Base-by-base conservation (phyloP, 2,113 vertebrate genomes). In the Strigops habroptila region DNA sequence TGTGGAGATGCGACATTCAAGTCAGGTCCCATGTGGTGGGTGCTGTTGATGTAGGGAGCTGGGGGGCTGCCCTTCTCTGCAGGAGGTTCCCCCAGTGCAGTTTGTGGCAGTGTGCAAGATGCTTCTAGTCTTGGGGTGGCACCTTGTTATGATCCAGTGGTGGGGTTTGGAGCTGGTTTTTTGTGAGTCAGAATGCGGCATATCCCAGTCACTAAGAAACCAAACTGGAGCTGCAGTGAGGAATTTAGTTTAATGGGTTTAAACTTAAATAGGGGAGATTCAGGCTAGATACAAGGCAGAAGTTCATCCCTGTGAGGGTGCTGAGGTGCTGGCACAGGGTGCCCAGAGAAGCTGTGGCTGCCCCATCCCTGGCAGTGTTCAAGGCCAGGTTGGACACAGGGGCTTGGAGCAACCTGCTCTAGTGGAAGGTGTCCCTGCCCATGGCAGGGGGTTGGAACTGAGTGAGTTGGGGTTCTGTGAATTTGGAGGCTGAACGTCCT, bases 11-110 rank as follows among this genome's bases (percentile, higher is more conserved):
- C 0, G 2, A 11, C 10, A 14, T 4, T 43, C 62, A 27, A 0
- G 0, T 5, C 3, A 0, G 17, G 39, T 18, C 14, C 22, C 16
- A 5, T 0, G 0, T 17, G 18, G 4, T 48, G 44, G 39, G 53
- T 28, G 59, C 51, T 86, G 37, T 1, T 27, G 65, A 0, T 46
- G n/a, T 18, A 14, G 25, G 44, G 49, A 24, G 19, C 57, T 57
- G 43, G 5, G 59, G 12, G 35, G 15, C 31, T 57, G 35, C 52
- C 15, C 33, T 1, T 4, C 7, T 18, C n/a, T 4, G 1, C 31
- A 13, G 37, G 49, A 24, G 43, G 5, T 21, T 37, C 2, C 63
- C 24, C 18, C 46, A 7, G 5, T 14, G 22, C n/a, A 17, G 23
- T 31, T 22, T 1, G 3, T 8, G 3, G 41, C 51, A 35, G 25